A percentile compares a stretch with the other conserved stretches of the same genome.
Evolutionary conservation across 2,888 invertebrate species (phyloP).

Genomic region (Nasonia oneida): DNA sequence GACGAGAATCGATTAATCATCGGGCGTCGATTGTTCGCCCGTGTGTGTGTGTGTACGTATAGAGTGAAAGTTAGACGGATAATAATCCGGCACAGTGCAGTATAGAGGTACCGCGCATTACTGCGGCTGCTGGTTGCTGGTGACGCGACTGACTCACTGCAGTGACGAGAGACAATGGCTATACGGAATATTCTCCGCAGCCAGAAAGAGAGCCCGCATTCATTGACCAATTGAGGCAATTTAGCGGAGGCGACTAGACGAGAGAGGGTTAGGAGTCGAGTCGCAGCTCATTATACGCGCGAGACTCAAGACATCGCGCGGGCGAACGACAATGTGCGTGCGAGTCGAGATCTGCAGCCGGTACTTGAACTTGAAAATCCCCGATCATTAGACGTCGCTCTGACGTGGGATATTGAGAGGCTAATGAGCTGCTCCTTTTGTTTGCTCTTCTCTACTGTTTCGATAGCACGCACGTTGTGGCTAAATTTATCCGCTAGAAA

Average conservation of each 20-base stretch:
- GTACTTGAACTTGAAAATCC: slow-evolving; percentile 52
- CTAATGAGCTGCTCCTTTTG: background rate
- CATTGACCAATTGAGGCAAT: slow-evolving; percentile 61
- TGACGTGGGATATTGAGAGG: slow-evolving; percentile 4
- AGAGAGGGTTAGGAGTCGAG: slow-evolving; percentile 11
- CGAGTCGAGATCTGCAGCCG: background rate
- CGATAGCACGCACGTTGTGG: too few species aligned
- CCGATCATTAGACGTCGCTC: background rate
- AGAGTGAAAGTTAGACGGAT: slow-evolving; percentile 55
- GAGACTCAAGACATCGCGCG: background rate
- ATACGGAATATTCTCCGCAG: background rate
- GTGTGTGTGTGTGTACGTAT: background rate
- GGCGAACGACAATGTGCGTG: slow-evolving; percentile 30
- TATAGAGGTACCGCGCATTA: background rate
- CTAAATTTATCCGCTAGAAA: too few species aligned
- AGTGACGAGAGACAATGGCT: slow-evolving; percentile 40
- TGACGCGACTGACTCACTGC: slow-evolving; percentile 39
- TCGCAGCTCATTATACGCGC: slow-evolving; percentile 31
- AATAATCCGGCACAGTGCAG: slow-evolving; percentile 16
- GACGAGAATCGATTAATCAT: slow-evolving; percentile 55
- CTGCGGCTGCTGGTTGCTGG: slow-evolving; percentile 2
- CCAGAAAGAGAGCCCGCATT: slow-evolving; percentile 47
- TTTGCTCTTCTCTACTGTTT: too few species aligned
- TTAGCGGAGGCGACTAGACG: slow-evolving; percentile 32
- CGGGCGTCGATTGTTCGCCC: slow-evolving; percentile 39